Conservation (phyloP, 1,140 invertebrate genomes). For the Hyphantria cunea region DNA sequence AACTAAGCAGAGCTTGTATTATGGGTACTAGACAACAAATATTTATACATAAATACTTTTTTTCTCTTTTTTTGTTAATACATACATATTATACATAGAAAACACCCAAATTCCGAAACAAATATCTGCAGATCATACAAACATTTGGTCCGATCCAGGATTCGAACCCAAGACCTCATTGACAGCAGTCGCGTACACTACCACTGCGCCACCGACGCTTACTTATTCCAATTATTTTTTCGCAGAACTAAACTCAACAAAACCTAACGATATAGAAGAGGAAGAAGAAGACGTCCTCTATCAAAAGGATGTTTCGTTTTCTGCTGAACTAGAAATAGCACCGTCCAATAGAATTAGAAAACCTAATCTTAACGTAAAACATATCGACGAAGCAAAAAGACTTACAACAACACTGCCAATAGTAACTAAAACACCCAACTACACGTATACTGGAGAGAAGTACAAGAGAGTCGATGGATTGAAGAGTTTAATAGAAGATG, state of each 20-base stretch:
- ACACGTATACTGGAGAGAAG: constrained; percentile 65
- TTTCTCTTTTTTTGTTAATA: too few species aligned
- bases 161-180: too few species aligned
- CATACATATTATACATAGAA: too few species aligned
- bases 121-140: too few species aligned
- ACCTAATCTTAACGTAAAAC: constrained; percentile 63
- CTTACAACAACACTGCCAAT: constrained; percentile 46
- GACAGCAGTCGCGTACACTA: too few species aligned
- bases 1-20: too few species aligned
- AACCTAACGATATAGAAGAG: constrained; percentile 80
- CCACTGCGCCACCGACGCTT: too few species aligned
- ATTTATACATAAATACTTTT: too few species aligned
- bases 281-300: constrained; percentile 90
- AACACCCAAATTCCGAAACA: too few species aligned
- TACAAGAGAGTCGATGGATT: constrained; percentile 70
- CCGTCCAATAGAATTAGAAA: constrained; percentile 73
- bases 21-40: too few species aligned
- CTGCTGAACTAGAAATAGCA: constrained; percentile 86
- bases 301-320: constrained; percentile 91
- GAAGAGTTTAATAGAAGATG: constrained; percentile 72
- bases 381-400: constrained; percentile 56
- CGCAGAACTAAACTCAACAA: constrained; percentile 88
- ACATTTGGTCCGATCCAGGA: too few species aligned
- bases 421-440: constrained; percentile 46
- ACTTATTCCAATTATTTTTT: constrained; percentile 38